phyloP scores from a whole-genome alignment of 2,113 vertebrate genomes.

The rat (Rattus norvegicus) region DNA sequence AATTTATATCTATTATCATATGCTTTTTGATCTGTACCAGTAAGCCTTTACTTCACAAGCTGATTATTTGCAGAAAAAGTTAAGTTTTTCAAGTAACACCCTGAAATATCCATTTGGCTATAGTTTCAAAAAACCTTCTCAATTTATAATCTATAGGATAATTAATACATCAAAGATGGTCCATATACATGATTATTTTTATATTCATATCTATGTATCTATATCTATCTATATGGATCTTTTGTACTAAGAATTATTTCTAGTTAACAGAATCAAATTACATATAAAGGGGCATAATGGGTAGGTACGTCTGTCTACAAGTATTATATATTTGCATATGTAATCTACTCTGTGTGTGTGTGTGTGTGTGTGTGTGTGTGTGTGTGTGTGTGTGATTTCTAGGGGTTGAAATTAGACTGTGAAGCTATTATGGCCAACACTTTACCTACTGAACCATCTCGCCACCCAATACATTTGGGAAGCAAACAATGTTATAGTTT shows the following conservation, averaged over 20 bases:
- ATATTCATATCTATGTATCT: background rate
- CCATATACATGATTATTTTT: background rate
- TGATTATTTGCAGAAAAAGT: constrained; percentile 33
- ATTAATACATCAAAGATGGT: background rate
- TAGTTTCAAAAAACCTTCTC: background rate
- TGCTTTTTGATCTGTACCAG: background rate
- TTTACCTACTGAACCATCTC: background rate
- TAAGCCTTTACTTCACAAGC: background rate
- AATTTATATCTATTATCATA: background rate
- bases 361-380: background rate
- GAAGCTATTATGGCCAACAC: no score
- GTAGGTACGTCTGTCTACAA: no score
- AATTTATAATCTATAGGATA: background rate
- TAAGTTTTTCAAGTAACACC: background rate
- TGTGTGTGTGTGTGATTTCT: background rate
- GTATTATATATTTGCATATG: background rate
- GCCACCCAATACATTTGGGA: background rate
- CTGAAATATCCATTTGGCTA: background rate
- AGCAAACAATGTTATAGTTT: background rate
- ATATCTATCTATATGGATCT: background rate
- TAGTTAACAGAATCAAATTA: constrained; percentile 11
- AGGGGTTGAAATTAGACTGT: background rate
- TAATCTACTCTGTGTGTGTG: background rate
- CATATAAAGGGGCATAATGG: background rate
- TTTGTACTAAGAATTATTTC: background rate